Evolutionary conservation across 2,797 vertebrate genomes (phyloP).

Genomic region (Danio choprae): DNA sequence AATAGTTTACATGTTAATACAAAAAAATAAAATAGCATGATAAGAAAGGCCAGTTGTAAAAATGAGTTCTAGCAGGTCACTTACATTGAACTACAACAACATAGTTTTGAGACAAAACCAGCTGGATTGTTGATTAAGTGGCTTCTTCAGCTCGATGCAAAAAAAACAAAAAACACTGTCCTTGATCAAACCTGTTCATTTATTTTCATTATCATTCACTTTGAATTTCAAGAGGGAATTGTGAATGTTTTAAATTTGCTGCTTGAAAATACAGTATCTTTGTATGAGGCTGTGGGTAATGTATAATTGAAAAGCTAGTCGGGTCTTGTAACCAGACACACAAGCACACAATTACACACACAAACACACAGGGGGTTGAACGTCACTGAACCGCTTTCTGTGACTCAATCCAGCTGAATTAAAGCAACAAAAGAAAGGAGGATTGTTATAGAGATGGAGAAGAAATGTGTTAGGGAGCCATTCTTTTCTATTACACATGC

Average conservation of each 20-base stretch:
- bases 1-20: too few relatives aligned
- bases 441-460: slow-evolving; percentile 1
- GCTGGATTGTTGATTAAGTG: background rate
- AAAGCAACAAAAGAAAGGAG: slow-evolving; percentile 23
- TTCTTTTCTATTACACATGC: slow-evolving; percentile 43
- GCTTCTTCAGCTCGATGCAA: background rate
- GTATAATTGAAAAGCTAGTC: slow-evolving; percentile 60
- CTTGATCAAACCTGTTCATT: slow-evolving; percentile 2
- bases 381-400: slow-evolving; percentile 7
- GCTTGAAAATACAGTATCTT: slow-evolving; percentile 35
- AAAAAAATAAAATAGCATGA: too few relatives aligned
- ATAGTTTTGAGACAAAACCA: background rate
- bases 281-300: slow-evolving; percentile 51
- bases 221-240: background rate
- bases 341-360: slow-evolving; percentile 47
- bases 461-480: slow-evolving; percentile 26
- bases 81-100: background rate
- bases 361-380: slow-evolving; percentile 41
- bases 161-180: background rate
- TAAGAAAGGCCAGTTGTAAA: too few relatives aligned
- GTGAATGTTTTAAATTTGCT: slow-evolving; percentile 5
- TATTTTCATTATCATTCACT: background rate
- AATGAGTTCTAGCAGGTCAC: too few relatives aligned
- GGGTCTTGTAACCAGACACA: slow-evolving; percentile 56
- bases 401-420: slow-evolving; percentile 20